Evolutionary conservation across 64 coral and sea anemone species (phyloP).

Genomic region (Stichodactyla helianthus): DNA sequence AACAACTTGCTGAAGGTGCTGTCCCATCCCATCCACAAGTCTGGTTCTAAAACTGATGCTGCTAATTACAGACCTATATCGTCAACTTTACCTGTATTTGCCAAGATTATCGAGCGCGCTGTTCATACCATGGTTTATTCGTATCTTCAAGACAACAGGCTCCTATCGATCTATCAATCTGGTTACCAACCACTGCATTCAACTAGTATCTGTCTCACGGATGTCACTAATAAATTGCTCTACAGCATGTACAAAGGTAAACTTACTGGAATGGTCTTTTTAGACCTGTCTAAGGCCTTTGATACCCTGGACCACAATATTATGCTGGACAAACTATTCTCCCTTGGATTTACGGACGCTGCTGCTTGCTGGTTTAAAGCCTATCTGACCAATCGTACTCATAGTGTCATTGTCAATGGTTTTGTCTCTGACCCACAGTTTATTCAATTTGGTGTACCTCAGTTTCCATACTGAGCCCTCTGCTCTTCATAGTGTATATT

Average conservation of each 20-base stretch:
- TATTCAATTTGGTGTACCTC: conserved; percentile 28
- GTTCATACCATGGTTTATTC: conserved; percentile 23
- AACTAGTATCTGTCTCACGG: conserved; percentile 47
- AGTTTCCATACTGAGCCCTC: conserved; percentile 10
- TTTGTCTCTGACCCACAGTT: conserved; percentile 24
- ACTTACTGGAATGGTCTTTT: conserved; percentile 35
- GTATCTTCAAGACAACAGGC: conserved; percentile 18
- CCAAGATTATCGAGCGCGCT: conserved; percentile 27
- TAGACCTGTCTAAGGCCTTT: conserved; percentile 37
- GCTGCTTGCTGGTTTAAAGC: too few species aligned
- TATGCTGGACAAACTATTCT: conserved; percentile 16
- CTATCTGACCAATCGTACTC: too few species aligned
- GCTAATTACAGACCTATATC: conserved; percentile 33
- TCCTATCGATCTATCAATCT: conserved; percentile 18
- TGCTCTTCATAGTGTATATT: conserved; percentile 40
- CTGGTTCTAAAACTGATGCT: conserved; percentile 5
- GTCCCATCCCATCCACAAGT: conserved; percentile 28
- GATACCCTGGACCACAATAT: conserved; percentile 29
- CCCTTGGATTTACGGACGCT: conserved; percentile 22
- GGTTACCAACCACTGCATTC: conserved; percentile 42
- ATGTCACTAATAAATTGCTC: conserved; percentile 42
- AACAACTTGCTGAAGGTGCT: conserved; percentile 23
- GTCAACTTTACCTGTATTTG: conserved; percentile 30
- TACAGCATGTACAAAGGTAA: conserved; percentile 44
- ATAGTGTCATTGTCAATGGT: conserved; percentile 18